Evolutionary conservation across 2,888 invertebrate species (phyloP).

Genomic region (Teleogryllus oceanicus): DNA sequence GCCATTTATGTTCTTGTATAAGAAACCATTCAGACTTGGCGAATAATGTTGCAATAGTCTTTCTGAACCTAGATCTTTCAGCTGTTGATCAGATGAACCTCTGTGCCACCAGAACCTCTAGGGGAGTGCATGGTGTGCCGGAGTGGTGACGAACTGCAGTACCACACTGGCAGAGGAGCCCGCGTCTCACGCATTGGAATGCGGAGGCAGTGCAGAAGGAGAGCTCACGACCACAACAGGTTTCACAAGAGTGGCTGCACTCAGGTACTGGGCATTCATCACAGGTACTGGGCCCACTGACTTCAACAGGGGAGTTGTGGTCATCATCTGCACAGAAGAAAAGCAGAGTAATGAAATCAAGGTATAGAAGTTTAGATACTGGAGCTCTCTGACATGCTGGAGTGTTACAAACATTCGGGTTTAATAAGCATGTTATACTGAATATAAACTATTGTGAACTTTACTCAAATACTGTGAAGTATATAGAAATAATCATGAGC

Average conservation of each 20-base stretch:
- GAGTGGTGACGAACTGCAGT: not conserved
- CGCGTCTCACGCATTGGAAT: slow-evolving; percentile 29
- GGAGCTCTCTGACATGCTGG: no score
- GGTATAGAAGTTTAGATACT: not conserved
- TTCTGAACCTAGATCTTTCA: no score
- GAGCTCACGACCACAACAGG: slow-evolving; percentile 66
- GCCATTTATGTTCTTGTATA: no score
- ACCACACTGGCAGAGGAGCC: not conserved
- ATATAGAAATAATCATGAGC: no score
- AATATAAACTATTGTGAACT: no score
- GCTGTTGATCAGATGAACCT: no score
- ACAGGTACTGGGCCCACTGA: slow-evolving; percentile 59
- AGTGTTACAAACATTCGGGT: no score
- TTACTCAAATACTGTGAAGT: no score
- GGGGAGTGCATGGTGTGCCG: not conserved
- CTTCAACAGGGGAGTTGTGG: slow-evolving; percentile 56
- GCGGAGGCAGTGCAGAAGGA: slow-evolving; percentile 42
- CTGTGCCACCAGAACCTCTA: no score
- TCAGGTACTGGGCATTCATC: slow-evolving; percentile 65
- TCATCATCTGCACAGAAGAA: slow-evolving; percentile 44
- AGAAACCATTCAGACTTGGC: no score
- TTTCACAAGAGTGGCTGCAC: slow-evolving; percentile 60
- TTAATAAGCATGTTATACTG: no score
- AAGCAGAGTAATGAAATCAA: not conserved
- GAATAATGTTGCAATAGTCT: no score